phyloP scores from a whole-genome alignment of 2,888 invertebrate genomes.

The Chrysodeixis includens region DNA sequence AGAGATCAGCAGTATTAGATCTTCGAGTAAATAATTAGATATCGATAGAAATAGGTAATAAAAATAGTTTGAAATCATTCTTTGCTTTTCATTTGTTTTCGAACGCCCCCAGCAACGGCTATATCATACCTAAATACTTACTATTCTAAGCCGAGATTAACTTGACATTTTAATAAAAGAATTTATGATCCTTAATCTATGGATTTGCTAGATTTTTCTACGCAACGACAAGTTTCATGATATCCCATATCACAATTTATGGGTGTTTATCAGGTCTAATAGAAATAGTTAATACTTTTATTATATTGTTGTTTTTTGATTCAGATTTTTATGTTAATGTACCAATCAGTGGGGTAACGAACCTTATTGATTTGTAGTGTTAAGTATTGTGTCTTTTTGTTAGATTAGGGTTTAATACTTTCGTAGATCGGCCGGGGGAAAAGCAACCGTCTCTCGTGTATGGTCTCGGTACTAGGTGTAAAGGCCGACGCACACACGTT shows the following conservation, averaged over 20 bases:
- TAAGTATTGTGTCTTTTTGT: background rate
- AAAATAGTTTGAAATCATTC: too few relatives aligned
- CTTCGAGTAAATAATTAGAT: too few relatives aligned
- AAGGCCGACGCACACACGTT: too few relatives aligned
- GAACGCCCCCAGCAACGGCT: conserved; percentile 1
- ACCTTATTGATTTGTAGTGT: background rate
- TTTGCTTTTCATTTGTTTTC: background rate
- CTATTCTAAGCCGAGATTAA: background rate
- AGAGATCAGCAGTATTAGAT: too few relatives aligned
- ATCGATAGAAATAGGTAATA: too few relatives aligned
- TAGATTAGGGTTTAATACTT: too few relatives aligned
- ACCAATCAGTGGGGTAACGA: background rate
- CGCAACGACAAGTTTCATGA: conserved; percentile 14
- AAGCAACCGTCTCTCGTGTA: too few relatives aligned
- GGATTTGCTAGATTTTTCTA: conserved; percentile 6
- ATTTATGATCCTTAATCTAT: conserved; percentile 14
- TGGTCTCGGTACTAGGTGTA: too few relatives aligned
- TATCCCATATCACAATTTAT: conserved; percentile 16
- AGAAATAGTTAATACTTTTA: conserved; percentile 14
- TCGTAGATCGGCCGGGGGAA: too few relatives aligned
- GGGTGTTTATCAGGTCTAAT: conserved; percentile 6
- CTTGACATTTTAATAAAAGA: conserved; percentile 6
- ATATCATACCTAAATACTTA: background rate
- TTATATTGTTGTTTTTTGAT: background rate
- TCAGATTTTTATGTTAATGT: conserved; percentile 25